These are phyloP conservation scores for Anolis sagrei DNA, from an alignment of 2,113 vertebrate genomes.

Conservation along the genomic window DNA sequence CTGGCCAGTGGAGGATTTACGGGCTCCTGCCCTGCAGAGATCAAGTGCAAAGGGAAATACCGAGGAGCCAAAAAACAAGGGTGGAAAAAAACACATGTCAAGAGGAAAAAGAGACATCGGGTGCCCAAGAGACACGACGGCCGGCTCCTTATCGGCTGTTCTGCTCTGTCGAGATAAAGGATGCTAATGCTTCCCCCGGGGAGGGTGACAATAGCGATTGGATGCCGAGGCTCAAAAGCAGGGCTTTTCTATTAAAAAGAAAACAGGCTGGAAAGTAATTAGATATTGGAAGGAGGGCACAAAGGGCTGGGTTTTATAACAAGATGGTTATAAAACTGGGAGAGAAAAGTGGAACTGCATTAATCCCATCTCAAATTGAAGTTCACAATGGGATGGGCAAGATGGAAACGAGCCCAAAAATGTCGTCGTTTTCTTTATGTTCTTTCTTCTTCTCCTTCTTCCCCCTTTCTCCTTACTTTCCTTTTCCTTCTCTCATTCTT, in stretches of 20 bases:
- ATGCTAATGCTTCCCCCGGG: constrained; percentile 14
- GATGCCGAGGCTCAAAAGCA: neutral
- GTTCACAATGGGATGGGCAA: too few species aligned
- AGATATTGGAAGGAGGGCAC: neutral
- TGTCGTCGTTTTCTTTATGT: too few species aligned
- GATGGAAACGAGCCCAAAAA: too few species aligned
- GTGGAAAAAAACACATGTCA: neutral
- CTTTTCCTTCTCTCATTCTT: too few species aligned
- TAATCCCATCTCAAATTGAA: too few species aligned
- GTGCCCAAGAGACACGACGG: neutral
- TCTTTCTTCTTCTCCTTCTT: too few species aligned
- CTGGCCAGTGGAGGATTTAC: neutral
- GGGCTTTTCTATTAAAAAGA: neutral
- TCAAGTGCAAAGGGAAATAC: too few species aligned
- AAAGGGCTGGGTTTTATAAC: neutral
- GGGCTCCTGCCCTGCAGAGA: neutral
- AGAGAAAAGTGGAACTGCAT: too few species aligned
- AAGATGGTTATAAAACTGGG: neutral
- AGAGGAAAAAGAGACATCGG: neutral
- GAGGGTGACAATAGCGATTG: neutral
- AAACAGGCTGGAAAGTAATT: fast-evolving
- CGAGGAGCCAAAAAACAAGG: neutral
- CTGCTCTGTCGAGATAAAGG: constrained; percentile 27
- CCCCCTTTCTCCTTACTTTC: too few species aligned
- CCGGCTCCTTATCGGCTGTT: constrained; percentile 11